Percentiles rank a stretch among this genome's conserved stretches.
Evolutionary conservation across 2,113 vertebrate genomes (phyloP).

Genomic region (Hirundichthys speculiger): DNA sequence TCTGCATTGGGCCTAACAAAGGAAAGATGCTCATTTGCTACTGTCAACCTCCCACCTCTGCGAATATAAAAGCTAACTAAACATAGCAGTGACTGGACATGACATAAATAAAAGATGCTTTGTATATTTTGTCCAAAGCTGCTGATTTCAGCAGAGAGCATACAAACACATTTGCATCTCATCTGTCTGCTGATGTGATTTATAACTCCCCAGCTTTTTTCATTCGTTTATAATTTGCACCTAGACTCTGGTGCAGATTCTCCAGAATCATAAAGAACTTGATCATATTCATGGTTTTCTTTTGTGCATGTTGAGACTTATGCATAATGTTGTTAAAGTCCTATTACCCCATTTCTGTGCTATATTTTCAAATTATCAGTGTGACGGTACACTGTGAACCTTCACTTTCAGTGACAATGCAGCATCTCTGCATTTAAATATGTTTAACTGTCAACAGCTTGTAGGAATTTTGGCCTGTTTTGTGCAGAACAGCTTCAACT

Average conservation of each 20-base stretch:
- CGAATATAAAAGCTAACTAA: slow-evolving; percentile 16
- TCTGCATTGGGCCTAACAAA: slow-evolving; percentile 5
- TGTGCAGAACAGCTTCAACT: too few species aligned
- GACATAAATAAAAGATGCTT: slow-evolving; percentile 59
- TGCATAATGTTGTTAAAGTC: too few species aligned
- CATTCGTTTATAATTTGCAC: slow-evolving; percentile 48
- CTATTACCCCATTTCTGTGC: too few species aligned
- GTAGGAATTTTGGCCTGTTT: too few species aligned
- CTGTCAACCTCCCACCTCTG: slow-evolving; percentile 7
- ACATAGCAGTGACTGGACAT: slow-evolving; percentile 6
- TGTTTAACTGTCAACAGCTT: too few species aligned
- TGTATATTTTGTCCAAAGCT: slow-evolving; percentile 42
- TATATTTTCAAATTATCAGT: too few species aligned
- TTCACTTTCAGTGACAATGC: too few species aligned
- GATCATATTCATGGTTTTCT: background rate
- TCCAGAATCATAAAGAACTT: slow-evolving; percentile 16
- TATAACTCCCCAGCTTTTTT: slow-evolving; percentile 49
- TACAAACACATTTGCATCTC: slow-evolving; percentile 61
- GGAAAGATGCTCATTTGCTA: too few species aligned
- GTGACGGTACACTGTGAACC: too few species aligned
- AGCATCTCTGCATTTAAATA: too few species aligned
- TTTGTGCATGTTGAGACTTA: too few species aligned
- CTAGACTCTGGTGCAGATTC: slow-evolving; percentile 20
- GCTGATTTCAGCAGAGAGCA: slow-evolving; percentile 63
- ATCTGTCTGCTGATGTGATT: slow-evolving; percentile 55